A percentile compares a stretch with the other conserved stretches of the same genome.
Evolutionary conservation across 2,797 vertebrate genomes (phyloP).

Genomic region (Chelon labrosus): DNA sequence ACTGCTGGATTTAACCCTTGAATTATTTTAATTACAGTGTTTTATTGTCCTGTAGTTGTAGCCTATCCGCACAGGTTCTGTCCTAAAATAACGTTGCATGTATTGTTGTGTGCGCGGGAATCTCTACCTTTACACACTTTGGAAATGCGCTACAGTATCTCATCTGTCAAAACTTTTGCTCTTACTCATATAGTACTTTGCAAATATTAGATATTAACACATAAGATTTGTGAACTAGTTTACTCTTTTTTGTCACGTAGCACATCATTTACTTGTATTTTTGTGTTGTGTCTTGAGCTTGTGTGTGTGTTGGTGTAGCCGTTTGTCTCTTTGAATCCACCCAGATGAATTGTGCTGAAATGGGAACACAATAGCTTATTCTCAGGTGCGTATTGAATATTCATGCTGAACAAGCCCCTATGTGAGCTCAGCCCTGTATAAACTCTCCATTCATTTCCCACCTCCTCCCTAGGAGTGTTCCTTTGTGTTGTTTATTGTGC

Average conservation of each 20-base stretch:
- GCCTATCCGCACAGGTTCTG: neutral
- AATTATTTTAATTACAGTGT: no score
- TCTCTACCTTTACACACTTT: no score
- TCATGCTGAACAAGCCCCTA: conserved; percentile 55
- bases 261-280: neutral
- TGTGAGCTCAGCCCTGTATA: conserved; percentile 38
- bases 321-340: conserved; percentile 37
- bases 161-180: neutral
- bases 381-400: conserved; percentile 55
- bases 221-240: neutral
- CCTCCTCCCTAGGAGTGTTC: conserved; percentile 26
- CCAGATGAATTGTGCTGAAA: conserved; percentile 36
- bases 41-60: neutral
- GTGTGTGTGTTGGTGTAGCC: conserved; percentile 7
- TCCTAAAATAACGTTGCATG: no score
- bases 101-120: no score
- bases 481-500: conserved; percentile 10
- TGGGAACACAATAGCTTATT: conserved; percentile 50
- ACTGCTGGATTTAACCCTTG: no score
- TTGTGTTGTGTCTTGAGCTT: conserved; percentile 5
- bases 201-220: neutral
- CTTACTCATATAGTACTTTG: neutral
- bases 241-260: neutral
- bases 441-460: conserved; percentile 29
- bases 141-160: no score